phyloP scores from a whole-genome alignment of 2,797 vertebrate species.

The Parotocinclus haroldoi region DNA sequence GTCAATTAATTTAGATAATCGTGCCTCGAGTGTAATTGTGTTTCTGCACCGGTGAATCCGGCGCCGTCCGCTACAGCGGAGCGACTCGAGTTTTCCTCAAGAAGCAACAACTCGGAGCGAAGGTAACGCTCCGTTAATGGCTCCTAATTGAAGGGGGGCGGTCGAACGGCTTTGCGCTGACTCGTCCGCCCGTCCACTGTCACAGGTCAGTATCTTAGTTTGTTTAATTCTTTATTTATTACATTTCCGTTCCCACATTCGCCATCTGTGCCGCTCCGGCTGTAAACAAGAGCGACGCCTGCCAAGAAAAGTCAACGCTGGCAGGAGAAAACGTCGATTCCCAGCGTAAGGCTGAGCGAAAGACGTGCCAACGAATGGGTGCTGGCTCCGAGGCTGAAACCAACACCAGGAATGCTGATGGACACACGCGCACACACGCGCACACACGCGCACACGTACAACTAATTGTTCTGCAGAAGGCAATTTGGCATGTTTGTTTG shows the following conservation, averaged over 20 bases:
- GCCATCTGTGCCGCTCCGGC: constrained; percentile 13
- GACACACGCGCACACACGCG: constrained; percentile 1
- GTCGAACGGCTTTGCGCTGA: constrained; percentile 4
- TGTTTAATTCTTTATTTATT: background rate
- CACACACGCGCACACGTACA: constrained; percentile 27
- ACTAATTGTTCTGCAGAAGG: constrained; percentile 23
- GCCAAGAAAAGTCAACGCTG: constrained; percentile 2
- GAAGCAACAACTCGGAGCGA: constrained; percentile 56
- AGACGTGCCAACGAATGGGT: constrained; percentile 5
- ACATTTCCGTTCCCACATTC: constrained; percentile 7
- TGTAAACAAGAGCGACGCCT: constrained; percentile 4
- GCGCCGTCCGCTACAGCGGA: constrained; percentile 79
- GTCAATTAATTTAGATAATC: constrained; percentile 85
- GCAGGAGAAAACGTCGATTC: constrained; percentile 9
- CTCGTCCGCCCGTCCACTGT: background rate
- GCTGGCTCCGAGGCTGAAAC: constrained; percentile 42
- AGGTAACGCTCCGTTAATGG: background rate
- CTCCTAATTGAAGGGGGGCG: constrained; percentile 14
- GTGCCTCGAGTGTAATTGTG: constrained; percentile 80
- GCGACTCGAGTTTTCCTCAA: constrained; percentile 80
- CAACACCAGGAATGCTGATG: constrained; percentile 22
- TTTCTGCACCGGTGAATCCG: constrained; percentile 70
- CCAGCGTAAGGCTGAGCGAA: background rate
- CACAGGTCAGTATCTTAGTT: background rate
- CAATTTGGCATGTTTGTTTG: background rate